Conservation (phyloP, 2,797 vertebrate genomes). For the Triplophysa yarkandensis region DNA sequence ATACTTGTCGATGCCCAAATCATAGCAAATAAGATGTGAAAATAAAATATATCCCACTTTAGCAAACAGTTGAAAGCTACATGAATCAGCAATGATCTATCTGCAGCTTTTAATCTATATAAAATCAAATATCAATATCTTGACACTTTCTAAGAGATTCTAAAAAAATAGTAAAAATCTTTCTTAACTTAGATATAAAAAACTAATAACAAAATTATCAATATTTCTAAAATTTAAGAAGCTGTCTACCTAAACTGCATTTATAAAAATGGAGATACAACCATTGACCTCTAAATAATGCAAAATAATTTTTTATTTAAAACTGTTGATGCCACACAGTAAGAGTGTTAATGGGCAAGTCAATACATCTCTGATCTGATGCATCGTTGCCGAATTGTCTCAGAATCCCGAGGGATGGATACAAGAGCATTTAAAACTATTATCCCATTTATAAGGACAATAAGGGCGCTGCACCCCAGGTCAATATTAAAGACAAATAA, state of each 20-base stretch:
- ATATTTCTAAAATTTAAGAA: too few species aligned
- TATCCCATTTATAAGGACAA: constrained; percentile 9
- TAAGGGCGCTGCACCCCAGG: not conserved
- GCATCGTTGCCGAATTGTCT: constrained; percentile 39
- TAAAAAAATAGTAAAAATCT: too few species aligned
- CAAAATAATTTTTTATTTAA: not conserved
- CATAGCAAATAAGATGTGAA: not conserved
- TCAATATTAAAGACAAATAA: constrained; percentile 29
- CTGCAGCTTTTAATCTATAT: not conserved
- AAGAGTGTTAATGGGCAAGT: constrained; percentile 21
- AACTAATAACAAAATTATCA: too few species aligned
- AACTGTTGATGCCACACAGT: not conserved
- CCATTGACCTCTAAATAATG: too few species aligned
- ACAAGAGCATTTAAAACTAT: not conserved
- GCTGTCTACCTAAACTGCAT: too few species aligned
- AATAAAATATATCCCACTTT: not conserved
- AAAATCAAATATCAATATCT: too few species aligned
- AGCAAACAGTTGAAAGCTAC: not conserved
- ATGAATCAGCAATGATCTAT: not conserved
- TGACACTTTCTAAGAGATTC: too few species aligned
- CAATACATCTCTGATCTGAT: constrained; percentile 31
- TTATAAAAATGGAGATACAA: not conserved
- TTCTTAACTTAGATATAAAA: too few species aligned
- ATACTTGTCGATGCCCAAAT: not conserved
- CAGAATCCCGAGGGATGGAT: constrained; percentile 14